Evolutionary conservation across 2,113 vertebrate genomes (phyloP).

Genomic region (Pterophyllum scalare): DNA sequence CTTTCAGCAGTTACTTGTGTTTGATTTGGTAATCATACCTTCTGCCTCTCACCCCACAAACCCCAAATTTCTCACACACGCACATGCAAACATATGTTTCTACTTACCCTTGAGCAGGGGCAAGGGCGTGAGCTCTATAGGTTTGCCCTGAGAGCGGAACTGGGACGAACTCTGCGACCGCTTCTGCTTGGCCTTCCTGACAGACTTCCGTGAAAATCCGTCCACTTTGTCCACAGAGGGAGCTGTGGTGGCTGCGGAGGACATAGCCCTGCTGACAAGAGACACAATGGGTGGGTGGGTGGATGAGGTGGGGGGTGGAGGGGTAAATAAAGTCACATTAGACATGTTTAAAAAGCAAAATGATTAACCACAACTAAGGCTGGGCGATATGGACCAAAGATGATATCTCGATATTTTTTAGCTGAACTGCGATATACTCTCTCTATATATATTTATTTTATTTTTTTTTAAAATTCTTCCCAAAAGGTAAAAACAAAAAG

Average conservation of each 20-base stretch:
- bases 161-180: slow-evolving; percentile 99
- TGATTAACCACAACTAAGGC: neutral
- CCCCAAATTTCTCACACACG: neutral
- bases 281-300: slow-evolving; percentile 32
- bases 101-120: slow-evolving; percentile 98
- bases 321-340: neutral
- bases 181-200: slow-evolving; percentile 99
- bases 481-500: no score
- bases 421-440: no score
- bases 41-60: neutral
- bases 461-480: no score
- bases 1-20: neutral
- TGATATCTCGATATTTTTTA: no score
- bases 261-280: slow-evolving; percentile 93
- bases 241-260: slow-evolving; percentile 98
- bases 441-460: no score
- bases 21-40: neutral
- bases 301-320: no score
- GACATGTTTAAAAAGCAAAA: neutral
- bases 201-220: slow-evolving; percentile 99
- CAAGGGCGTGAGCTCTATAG: slow-evolving; percentile 97
- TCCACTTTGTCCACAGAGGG: slow-evolving; percentile 99
- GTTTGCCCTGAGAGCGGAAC: slow-evolving; percentile 99
- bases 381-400: no score
- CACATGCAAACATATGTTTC: neutral